Evolutionary conservation across 2,888 invertebrate species (phyloP), one percentile per base, ranked within the genome.

Genomic region (Parnassius smintheus): DNA sequence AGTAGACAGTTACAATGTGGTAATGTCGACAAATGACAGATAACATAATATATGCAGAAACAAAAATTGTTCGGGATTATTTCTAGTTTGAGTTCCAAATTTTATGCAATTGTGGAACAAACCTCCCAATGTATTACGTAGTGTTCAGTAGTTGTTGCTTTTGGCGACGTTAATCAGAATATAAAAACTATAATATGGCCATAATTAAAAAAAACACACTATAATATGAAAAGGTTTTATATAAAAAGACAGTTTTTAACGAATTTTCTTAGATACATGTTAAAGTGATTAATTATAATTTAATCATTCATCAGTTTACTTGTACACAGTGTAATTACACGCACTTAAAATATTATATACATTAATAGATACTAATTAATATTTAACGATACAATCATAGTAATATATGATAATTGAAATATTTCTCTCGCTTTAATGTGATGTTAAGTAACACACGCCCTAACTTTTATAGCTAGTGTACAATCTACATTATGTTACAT

Each of bases 351-450:
- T 9, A 42, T 57, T 59, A 59, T 3, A 7, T 51, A 42, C 25
- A 51, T 56, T 22, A 45, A n/a, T 57, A n/a, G 9, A 3, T 56
- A 49, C 7, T 51, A 51, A 56, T 45, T 52, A 57, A 52, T 53
- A 59, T 25, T 52, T 59, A 53, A 52, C 35, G 22, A n/a, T 55
- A 49, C 35, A 7, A 35, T 49, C 42, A 55, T 12, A 59, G 11
- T 13, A 59, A 44, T 13, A 13, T 50, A 54, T 50, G 59, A n/a
- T 59, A 59, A 59, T 59, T 52, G 12, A 52, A 59, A 52, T 52
- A 45, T 60, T 50, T 58, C 11, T 55, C 49, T 48, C 46, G 41
- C 9, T n/a, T 59, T 54, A 60, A 56, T 61, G 61, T 61, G 61
- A 61, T 61, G 61, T 61, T 42, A 4, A 61, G 44, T 61, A 61